These are phyloP conservation scores for Ochropacha duplaris DNA, from an alignment of 2,888 invertebrate genomes.

Conservation along the genomic window DNA sequence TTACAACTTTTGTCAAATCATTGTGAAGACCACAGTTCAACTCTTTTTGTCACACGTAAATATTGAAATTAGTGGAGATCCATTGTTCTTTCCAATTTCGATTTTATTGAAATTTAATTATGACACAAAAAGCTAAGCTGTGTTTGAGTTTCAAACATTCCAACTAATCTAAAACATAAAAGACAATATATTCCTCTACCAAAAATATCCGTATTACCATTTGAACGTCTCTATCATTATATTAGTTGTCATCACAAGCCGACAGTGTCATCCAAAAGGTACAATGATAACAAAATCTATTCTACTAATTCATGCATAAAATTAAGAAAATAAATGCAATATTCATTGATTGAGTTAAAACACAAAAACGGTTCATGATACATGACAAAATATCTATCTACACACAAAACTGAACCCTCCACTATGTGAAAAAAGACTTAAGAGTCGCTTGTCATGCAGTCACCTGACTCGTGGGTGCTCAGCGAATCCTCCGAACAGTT, in stretches of 20 bases:
- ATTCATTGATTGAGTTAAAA: conserved; percentile 14
- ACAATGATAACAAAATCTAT: not conserved
- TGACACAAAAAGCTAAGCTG: not conserved
- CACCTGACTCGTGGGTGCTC: conserved; percentile 92
- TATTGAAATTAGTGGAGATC: too few relatives aligned
- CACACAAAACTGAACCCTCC: conserved; percentile 48
- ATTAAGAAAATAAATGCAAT: conserved; percentile 6
- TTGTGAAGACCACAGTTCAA: not conserved
- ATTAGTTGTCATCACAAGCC: not conserved
- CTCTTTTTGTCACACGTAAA: not conserved
- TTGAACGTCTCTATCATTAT: not conserved
- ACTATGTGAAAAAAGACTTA: conserved; percentile 28
- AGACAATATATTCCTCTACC: not conserved
- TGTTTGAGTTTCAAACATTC: not conserved
- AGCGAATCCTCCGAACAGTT: conserved; percentile 92
- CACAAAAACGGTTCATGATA: conserved; percentile 10
- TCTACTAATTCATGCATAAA: conserved; percentile 13
- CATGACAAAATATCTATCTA: conserved; percentile 34
- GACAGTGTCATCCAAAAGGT: not conserved
- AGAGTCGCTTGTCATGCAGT: conserved; percentile 66
- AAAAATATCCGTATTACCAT: not conserved
- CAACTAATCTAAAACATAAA: not conserved
- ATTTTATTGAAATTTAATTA: not conserved
- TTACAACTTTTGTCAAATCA: not conserved
- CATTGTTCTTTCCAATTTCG: too few relatives aligned